Evolutionary conservation across 2,888 invertebrate species (phyloP), one percentile per base, ranked within the genome.

Genomic region (Drosophila eohydei): DNA sequence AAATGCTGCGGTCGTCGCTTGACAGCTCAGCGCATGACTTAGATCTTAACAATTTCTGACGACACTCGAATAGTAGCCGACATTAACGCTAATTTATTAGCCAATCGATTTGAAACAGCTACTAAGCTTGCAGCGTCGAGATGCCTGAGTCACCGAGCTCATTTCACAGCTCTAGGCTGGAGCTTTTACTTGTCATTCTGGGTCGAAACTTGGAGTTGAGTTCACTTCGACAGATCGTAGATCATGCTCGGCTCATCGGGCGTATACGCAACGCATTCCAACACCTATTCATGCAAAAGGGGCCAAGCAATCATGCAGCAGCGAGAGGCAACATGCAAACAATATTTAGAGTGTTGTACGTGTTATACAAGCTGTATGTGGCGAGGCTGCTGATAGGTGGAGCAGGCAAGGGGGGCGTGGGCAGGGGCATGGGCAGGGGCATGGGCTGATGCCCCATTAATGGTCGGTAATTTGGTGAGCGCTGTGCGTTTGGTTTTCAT

Each of bases 71-170:
- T 70, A 72, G 88, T 69, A 81, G 70, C 74, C 88, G 57, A 82
- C 21, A 21, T 87, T 81, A 89, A 89, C 81, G 81, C 82, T 84
- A 89, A 83, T 83, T 89, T 89, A 88, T 87, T 87, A 67, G 43
- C 85, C 67, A 81, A 89, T 83, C 83, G 82, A 89, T 83, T 84
- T 89, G 89, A 87, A 84, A 81, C 85, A 81, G 82, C 85, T 58
- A 89, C 83, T 87, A 78, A 89, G 74, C 59, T 51, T 70, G 62
- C 63, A 79, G 55, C 52, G 48, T 30, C 21, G 58, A 62, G 62
- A 28, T 4, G 9, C 2, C 32, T 82, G 89, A 82, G 57, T 89
- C 82, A 89, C 77, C 60, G 68, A 86, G 63, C 44, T 68, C 81
- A 73, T 70, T 81, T 88, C 63, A 74, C 61, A 66, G 71, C n/a